Evolutionary conservation across 2,113 vertebrate species (phyloP).

Genomic region (Anser cygnoides): DNA sequence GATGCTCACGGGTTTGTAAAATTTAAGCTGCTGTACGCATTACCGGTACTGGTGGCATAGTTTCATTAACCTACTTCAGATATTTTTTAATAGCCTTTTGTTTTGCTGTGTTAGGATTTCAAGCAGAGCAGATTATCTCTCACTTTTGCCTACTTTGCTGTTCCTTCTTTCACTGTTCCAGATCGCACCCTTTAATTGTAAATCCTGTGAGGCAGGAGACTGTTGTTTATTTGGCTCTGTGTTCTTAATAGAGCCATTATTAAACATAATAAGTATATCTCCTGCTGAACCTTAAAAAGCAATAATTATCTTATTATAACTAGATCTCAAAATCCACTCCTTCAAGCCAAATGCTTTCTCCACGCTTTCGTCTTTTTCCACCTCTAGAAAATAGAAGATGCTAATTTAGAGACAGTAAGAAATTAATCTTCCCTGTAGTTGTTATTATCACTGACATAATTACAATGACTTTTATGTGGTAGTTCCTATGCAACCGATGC

Average conservation of each 20-base stretch:
- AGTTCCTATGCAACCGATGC: conserved; percentile 1
- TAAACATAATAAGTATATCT: conserved; percentile 17
- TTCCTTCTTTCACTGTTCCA: not conserved
- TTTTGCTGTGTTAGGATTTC: not conserved
- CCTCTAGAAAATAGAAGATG: not conserved
- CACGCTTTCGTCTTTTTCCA: not conserved
- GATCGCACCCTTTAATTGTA: not conserved
- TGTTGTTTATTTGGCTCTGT: conserved; percentile 41
- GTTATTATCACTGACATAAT: not conserved
- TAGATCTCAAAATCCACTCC: not conserved
- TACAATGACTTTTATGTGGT: not conserved
- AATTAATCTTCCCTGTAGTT: conserved; percentile 11
- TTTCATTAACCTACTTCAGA: not conserved
- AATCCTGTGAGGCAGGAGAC: not conserved
- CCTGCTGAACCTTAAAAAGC: conserved; percentile 13
- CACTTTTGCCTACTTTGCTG: not conserved
- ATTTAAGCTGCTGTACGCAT: not conserved
- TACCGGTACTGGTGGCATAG: not conserved
- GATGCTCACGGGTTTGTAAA: not conserved
- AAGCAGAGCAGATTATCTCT: not conserved
- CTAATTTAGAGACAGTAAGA: not conserved
- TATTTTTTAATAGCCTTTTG: not conserved
- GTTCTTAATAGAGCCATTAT: not conserved
- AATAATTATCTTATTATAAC: conserved; percentile 34
- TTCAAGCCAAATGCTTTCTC: not conserved